Evolutionary conservation across 2,113 vertebrate genomes (phyloP).

Genomic region (Nipponia nippon): DNA sequence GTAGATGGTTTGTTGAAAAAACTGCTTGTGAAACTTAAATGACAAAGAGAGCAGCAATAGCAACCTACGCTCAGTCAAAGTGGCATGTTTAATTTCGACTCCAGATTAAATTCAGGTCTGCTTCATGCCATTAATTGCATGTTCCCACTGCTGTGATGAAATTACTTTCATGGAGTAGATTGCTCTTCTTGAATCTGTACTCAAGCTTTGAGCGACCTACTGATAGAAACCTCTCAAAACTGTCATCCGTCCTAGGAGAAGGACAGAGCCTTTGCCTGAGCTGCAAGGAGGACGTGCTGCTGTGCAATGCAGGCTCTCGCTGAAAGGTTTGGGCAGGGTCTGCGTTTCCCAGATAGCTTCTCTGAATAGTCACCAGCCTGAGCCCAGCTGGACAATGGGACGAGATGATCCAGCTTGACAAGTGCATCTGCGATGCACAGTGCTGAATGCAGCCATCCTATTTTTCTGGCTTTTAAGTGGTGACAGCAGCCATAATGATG

Average conservation of each 20-base stretch:
- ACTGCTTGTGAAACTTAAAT: background rate
- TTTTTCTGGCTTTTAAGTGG: background rate
- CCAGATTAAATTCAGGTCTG: background rate
- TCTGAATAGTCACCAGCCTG: background rate
- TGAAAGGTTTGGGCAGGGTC: background rate
- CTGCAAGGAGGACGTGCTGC: rapidly evolving
- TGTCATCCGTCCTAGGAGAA: background rate
- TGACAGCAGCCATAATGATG: background rate
- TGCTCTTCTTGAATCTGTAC: background rate
- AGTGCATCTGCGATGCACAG: background rate
- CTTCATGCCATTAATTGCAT: background rate
- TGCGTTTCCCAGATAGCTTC: background rate
- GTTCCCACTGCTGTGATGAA: background rate
- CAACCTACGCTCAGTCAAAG: background rate
- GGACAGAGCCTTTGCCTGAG: background rate
- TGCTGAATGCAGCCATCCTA: background rate
- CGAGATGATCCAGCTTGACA: background rate
- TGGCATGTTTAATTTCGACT: background rate
- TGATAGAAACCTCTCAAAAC: background rate
- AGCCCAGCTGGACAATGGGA: background rate
- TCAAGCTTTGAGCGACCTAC: background rate
- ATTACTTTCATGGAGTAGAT: background rate
- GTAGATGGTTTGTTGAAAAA: background rate
- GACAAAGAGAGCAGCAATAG: background rate
- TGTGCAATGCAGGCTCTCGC: background rate